These are phyloP conservation scores for Sycophila sp. DNA, from an alignment of 1,140 invertebrate genomes.

Conservation along the genomic window DNA sequence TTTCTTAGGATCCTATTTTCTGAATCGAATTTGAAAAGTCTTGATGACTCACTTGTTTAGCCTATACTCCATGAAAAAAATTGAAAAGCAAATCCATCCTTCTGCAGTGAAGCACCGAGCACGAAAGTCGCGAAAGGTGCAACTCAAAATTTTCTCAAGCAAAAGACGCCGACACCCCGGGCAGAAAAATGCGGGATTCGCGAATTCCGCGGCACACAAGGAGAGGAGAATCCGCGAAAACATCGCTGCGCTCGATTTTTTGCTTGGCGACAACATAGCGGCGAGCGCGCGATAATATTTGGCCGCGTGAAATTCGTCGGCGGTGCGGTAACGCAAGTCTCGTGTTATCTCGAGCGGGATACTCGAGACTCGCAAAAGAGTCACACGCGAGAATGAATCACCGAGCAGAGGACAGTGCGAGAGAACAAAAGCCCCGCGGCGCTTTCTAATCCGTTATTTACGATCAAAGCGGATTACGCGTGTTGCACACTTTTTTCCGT, in stretches of 20 bases:
- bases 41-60: no score
- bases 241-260: background rate
- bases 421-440: background rate
- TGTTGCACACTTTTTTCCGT: background rate
- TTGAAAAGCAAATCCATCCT: no score
- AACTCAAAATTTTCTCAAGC: background rate
- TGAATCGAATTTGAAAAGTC: no score
- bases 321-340: slow-evolving; percentile 1
- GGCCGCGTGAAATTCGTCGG: background rate
- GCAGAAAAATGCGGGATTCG: background rate
- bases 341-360: slow-evolving; percentile 15
- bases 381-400: slow-evolving; percentile 24
- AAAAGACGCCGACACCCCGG: background rate
- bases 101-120: no score
- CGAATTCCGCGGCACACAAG: background rate
- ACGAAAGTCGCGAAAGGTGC: background rate
- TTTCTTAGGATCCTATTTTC: no score
- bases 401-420: background rate
- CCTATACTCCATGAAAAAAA: no score
- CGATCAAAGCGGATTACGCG: background rate
- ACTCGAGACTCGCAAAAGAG: slow-evolving; percentile 6
- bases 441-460: slow-evolving; percentile 20
- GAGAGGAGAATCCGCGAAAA: background rate
- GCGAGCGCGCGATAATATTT: slow-evolving; percentile 2
- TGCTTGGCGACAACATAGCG: background rate